A percentile compares a stretch with the other conserved stretches of the same genome.
Evolutionary conservation across 2,113 vertebrate genomes (phyloP).

Genomic region (Nothobranchius furzeri): DNA sequence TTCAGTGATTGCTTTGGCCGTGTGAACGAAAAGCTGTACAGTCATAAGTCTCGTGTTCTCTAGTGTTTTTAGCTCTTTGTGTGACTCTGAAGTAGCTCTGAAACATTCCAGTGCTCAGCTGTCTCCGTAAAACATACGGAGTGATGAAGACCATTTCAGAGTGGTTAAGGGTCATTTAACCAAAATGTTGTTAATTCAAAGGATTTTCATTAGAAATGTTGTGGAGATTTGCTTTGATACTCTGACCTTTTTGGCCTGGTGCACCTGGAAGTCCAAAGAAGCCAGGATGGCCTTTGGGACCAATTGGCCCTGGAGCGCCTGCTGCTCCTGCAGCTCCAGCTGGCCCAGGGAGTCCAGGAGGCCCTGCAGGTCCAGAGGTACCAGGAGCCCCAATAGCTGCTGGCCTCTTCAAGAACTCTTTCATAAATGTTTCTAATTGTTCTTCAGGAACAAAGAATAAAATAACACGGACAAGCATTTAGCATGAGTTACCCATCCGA

Average conservation of each 20-base stretch:
- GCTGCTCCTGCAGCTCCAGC: slow-evolving; percentile 65
- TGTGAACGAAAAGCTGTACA: slow-evolving; percentile 8
- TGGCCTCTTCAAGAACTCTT: slow-evolving; percentile 77
- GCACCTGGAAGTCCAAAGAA: slow-evolving; percentile 79
- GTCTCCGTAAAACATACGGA: too few species aligned
- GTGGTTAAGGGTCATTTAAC: too few species aligned
- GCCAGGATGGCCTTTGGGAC: slow-evolving; percentile 77
- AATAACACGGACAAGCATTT: not conserved
- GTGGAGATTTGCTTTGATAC: not conserved
- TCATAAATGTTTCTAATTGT: slow-evolving; percentile 78
- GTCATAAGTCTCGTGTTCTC: too few species aligned
- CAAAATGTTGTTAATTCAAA: too few species aligned
- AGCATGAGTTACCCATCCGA: not conserved
- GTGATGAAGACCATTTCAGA: too few species aligned
- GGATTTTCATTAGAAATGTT: too few species aligned
- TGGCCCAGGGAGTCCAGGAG: slow-evolving; percentile 70
- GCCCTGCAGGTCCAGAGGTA: slow-evolving; percentile 69
- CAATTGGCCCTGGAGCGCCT: slow-evolving; percentile 67
- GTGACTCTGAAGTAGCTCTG: too few species aligned
- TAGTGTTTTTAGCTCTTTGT: too few species aligned
- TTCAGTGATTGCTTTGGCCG: not conserved
- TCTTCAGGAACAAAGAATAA: slow-evolving; percentile 56
- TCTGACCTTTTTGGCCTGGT: slow-evolving; percentile 78
- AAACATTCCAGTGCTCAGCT: too few species aligned
- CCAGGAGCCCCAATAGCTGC: slow-evolving; percentile 75